Base-by-base conservation (phyloP, 2,797 vertebrate species). In the Hypotaenidia philippensis region DNA sequence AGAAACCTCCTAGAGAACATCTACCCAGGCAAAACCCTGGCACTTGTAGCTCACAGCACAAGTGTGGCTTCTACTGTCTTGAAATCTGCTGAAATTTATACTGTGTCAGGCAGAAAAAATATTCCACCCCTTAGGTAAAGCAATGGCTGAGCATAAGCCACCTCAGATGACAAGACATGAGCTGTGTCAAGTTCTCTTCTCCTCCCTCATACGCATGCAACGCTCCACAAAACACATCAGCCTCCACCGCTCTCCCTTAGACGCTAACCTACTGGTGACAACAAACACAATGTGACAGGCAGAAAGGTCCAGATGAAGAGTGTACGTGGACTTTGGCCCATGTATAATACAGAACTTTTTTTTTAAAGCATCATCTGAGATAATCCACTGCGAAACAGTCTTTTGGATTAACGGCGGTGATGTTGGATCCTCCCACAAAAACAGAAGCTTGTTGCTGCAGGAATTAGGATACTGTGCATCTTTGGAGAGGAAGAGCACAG, bases 91-190 rank as follows among this genome's bases (percentile, higher is more conserved):
- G 77, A 93, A 93, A 85, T 61, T 61, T 85, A 90, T 64, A 74
- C 38, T 60, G 22, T 61, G 70, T 91, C 61, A 87, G 69, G 77
- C 91, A 95, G 76, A 92, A 95, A 84, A 95, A 80, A 77, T 78
- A 91, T 71, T 97, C 94, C 63, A 32, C 38, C 53, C 86, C 63
- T 93, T 80, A 94, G 96, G 91, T 95, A 89, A 90, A 94, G 72
- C 50, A 89, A 69, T 49, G 72, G 64, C 93, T 80, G 75, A 53
- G 55, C 49, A 61, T 41, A 83, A 96, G 38, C 70, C 79, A 94
- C 40, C 77, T 95, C 71, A 74, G 78, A 78, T 0, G 34, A 92
- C 80, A 56, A 77, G 59, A 64, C 50, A 79, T 0, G 41, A 60
- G 47, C 44, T 91, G 69, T 94, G 81, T 77, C 85, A 82, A 13